phyloP scores from a whole-genome alignment of 2,888 invertebrate species.

The Sinelater perroti region DNA sequence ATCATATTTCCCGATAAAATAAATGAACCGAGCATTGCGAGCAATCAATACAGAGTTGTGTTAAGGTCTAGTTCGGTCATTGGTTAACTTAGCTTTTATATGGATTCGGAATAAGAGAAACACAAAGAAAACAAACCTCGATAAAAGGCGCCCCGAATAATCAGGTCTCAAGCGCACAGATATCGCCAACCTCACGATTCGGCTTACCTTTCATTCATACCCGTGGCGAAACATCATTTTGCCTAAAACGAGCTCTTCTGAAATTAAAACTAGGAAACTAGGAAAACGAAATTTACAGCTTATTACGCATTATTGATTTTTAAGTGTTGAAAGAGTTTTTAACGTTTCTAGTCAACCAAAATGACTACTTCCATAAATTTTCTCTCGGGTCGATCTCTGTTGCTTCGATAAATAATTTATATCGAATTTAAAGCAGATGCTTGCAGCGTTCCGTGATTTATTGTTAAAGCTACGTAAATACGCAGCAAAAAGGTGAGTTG shows the following conservation, averaged over 20 bases:
- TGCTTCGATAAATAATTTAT: conserved; percentile 24
- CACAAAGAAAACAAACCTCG: conserved; percentile 8
- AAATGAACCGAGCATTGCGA: too few relatives aligned
- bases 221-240: too few relatives aligned
- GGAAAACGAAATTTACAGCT: background rate
- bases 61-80: conserved; percentile 11
- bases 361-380: conserved; percentile 22
- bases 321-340: conserved; percentile 8
- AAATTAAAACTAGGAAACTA: too few relatives aligned
- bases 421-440: conserved; percentile 18
- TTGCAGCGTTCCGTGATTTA: conserved; percentile 19
- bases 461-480: conserved; percentile 21
- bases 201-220: too few relatives aligned
- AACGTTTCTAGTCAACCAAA: conserved; percentile 11
- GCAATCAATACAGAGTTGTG: conserved; percentile 20
- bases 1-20: too few relatives aligned
- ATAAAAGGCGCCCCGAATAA: conserved; percentile 12
- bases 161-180: too few relatives aligned
- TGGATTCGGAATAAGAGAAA: conserved; percentile 6
- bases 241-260: too few relatives aligned
- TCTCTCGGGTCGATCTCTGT: conserved; percentile 6
- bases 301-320: too few relatives aligned
- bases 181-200: too few relatives aligned
- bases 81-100: conserved; percentile 16
- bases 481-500: background rate